Percentiles rank a stretch among this genome's conserved stretches.
Evolutionary conservation across 2,888 invertebrate species (phyloP).

Genomic region (Mimas tiliae): DNA sequence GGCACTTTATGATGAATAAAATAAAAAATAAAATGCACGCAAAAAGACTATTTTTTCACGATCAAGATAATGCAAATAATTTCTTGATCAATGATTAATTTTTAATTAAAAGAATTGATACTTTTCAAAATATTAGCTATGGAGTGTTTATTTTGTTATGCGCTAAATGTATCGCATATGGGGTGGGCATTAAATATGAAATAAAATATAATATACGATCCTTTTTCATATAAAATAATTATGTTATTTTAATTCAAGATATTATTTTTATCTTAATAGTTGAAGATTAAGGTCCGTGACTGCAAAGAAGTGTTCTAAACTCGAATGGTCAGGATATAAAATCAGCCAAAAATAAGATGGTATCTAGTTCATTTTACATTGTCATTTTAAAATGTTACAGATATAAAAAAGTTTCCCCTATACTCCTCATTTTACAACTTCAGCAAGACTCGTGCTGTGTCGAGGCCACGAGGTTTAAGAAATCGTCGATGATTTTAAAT

Average conservation of each 20-base stretch:
- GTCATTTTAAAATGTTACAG: slow-evolving; percentile 14
- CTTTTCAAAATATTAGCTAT: too few species aligned
- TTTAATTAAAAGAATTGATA: too few species aligned
- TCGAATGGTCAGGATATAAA: slow-evolving; percentile 14
- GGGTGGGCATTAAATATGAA: too few species aligned
- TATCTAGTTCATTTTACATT: slow-evolving; percentile 18
- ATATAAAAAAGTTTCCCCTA: neutral
- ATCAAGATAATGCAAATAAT: neutral
- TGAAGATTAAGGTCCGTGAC: slow-evolving; percentile 4
- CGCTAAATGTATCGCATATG: too few species aligned
- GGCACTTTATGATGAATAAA: neutral
- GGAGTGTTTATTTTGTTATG: too few species aligned
- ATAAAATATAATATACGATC: too few species aligned
- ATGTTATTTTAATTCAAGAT: neutral
- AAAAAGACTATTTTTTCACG: neutral
- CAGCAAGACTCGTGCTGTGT: too few species aligned
- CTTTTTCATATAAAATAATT: too few species aligned
- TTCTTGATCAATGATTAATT: neutral
- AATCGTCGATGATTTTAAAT: too few species aligned
- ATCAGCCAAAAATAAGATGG: neutral
- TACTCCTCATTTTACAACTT: too few species aligned
- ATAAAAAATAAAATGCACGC: neutral
- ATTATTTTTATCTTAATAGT: neutral
- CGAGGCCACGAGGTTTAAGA: too few species aligned
- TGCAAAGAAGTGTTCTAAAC: slow-evolving; percentile 3